Base-by-base conservation (phyloP, 2,888 invertebrate species). In the Acleris cristana region DNA sequence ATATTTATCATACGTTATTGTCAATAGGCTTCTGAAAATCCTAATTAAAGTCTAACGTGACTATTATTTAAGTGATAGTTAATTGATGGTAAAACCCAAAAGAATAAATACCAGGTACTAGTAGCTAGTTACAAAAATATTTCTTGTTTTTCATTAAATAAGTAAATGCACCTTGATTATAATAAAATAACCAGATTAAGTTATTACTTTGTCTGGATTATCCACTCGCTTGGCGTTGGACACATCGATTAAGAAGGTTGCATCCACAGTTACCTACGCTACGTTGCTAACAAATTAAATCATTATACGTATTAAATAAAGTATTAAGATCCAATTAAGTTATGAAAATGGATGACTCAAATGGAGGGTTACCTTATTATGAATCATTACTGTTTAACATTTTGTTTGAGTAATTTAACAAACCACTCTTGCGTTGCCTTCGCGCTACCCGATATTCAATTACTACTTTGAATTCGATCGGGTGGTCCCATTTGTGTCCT, bases 401-500 rank as follows among this genome's bases (percentile, higher is more conserved):
- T 45, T 23, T 48, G 48, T 12, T 26, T 48, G 26, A 48, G 40
- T 40, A 40, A 40, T 40, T 40, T 14, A 40, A 40, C 14, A 40
- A 40, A 14, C 14, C 23, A 45, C 19, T 40, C 34, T 55, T n/a
- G 19, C 14, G 10, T 21, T 16, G 40, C 19, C 18, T 40, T 12
- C 12, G 54, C 59, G 57, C 26, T 26, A 52, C 49, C 60, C n/a
- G 19, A 30, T 60, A 49, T 66, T 56, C 19, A 65, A 61, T 65
- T 62, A 40, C 49, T 34, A 34, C 60, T 34, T 56, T 51, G 45
- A 66, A 44, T 56, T 62, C 48, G 51, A 23, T 34, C 45, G 66
- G 65, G 65, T 66, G 65, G 65, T 66, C 65, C 52, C n/a, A 56
- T 23, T 57, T 57, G 44, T 52, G 56, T 61, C 61, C 61, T 56